Evolutionary conservation across 2,113 vertebrate genomes (phyloP).

Genomic region (Picathartes gymnocephalus): DNA sequence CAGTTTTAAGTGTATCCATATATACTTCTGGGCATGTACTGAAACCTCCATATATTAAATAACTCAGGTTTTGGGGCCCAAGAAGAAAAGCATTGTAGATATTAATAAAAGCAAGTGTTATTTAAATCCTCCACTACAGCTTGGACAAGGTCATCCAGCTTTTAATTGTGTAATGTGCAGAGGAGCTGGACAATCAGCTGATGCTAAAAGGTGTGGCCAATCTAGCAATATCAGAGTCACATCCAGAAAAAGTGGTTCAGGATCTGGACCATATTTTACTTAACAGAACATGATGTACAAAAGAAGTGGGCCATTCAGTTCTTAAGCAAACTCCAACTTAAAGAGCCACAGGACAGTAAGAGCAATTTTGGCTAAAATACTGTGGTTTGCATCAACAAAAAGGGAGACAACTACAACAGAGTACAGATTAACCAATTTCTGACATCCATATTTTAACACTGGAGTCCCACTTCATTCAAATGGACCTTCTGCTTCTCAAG

Average conservation of each 20-base stretch:
- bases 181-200: neutral
- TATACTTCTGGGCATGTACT: neutral
- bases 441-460: neutral
- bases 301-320: neutral
- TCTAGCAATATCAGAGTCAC: neutral
- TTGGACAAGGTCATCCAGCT: neutral
- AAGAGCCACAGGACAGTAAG: neutral
- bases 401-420: constrained; percentile 10
- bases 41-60: neutral
- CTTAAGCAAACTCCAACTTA: neutral
- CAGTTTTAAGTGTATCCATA: neutral
- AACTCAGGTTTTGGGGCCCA: neutral
- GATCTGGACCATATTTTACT: neutral
- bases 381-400: neutral
- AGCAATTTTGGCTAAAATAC: neutral
- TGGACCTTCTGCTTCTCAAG: neutral
- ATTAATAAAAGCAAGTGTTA: neutral
- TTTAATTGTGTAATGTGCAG: neutral
- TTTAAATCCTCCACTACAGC: neutral
- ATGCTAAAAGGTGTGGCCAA: neutral
- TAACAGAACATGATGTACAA: neutral
- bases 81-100: neutral
- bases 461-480: constrained; percentile 9
- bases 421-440: neutral
- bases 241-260: neutral